Base-by-base conservation (phyloP, 1,140 invertebrate species). In the Asobara japonica region DNA sequence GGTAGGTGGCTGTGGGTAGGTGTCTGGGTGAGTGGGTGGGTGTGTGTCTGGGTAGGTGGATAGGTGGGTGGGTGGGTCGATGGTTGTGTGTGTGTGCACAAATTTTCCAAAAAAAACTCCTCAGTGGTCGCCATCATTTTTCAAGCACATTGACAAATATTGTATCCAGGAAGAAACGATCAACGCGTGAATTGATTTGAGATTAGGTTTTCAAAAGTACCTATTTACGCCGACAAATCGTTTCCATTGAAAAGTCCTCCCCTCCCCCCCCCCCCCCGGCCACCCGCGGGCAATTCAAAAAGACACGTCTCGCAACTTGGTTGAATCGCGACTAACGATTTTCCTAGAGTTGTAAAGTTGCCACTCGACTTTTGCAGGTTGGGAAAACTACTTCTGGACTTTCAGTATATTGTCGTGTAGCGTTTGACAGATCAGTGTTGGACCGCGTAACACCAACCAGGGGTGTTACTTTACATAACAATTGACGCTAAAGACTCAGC, bases 381-480 rank as follows among this genome's bases (percentile, higher is more conserved):
- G 25, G 25, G 25, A 73, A 73, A 65, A 62, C 30, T 73, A 73
- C 71, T 73, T 73, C 18, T 22, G 22, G 7, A 11, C 10, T 41
- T 62, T 6, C 36, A 16, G 27, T 62, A 29, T n/a, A n/a, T n/a
- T n/a, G n/a, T n/a, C n/a, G n/a, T 62, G 20, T 62, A 7, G 3
- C 27, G 60, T 31, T 62, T 30, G 60, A 60, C 64, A 38, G 29
- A 30, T 30, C 29, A 62, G 11, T 62, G 60, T 62, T 62, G 60
- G 60, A 62, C 60, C 29, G 60, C 29, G 60, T 62, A 62, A 30
- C 25, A 30, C 25, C 29, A 62, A 30, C 60, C 60, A 80, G 81
- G 85, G 82, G 82, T 87, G 76, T 86, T 62, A 82, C 80, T 87
- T 88, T 88, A 87, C 86, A 88, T 88, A 80, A 88, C 86, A 88